Conservation (phyloP, 2,113 vertebrate genomes). For the Phyllopteryx taeniolatus region DNA sequence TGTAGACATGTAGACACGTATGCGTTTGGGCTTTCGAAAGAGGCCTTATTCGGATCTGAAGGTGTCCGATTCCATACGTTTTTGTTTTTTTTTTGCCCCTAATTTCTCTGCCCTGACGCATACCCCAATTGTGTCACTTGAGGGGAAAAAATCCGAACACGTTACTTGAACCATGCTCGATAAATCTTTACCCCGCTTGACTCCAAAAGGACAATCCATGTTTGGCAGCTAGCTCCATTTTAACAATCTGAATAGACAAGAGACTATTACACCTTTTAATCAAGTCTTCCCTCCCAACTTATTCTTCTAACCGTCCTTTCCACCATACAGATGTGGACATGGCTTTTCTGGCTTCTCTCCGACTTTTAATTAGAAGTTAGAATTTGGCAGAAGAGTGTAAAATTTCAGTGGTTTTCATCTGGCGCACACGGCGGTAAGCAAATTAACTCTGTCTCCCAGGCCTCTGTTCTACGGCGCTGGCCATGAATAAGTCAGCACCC, state of each 20-base stretch:
- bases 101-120: no score
- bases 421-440: conserved; percentile 21
- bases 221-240: background rate
- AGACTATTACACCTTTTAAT: background rate
- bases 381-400: conserved; percentile 22
- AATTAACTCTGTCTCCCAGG: conserved; percentile 28
- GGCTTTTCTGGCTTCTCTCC: conserved; percentile 21
- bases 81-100: no score
- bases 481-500: conserved; percentile 27
- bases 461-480: conserved; percentile 17
- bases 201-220: background rate
- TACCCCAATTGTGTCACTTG: no score
- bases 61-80: no score
- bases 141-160: no score
- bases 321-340: conserved; percentile 17
- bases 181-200: no score
- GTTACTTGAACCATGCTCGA: no score
- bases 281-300: background rate
- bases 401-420: background rate
- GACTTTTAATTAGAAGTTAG: conserved; percentile 31
- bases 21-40: no score
- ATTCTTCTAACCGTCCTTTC: conserved; percentile 9
- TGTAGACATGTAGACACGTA: no score
- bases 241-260: background rate
- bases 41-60: no score